Evolutionary conservation across 1,140 invertebrate genomes (phyloP).

Genomic region (Gryon sp.): DNA sequence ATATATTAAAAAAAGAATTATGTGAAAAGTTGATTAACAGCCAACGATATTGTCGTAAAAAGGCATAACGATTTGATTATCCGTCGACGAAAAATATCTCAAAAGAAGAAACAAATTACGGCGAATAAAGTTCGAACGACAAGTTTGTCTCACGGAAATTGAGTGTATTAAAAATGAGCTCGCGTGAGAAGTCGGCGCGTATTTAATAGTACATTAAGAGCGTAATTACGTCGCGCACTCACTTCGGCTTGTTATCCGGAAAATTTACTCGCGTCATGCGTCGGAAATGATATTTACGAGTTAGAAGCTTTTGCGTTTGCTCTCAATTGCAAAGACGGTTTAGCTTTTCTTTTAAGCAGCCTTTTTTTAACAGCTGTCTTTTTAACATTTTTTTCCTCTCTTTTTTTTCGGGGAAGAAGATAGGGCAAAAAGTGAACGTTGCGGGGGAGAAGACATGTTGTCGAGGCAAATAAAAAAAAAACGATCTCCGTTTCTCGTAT

Average conservation of each 20-base stretch:
- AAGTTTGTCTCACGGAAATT: constrained; percentile 59
- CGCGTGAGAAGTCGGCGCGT: constrained; percentile 37
- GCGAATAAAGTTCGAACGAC: constrained; percentile 29
- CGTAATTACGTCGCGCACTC: constrained; percentile 35
- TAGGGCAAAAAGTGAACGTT: constrained; percentile 20
- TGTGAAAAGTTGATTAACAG: too few relatives aligned
- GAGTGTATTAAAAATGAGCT: constrained; percentile 46
- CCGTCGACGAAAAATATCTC: constrained; percentile 8
- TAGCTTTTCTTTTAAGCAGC: constrained; percentile 3
- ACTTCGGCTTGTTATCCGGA: constrained; percentile 41
- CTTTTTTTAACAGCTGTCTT: too few relatives aligned
- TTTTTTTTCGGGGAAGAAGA: constrained; percentile 1
- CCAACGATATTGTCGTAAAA: background rate
- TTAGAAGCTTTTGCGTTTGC: background rate
- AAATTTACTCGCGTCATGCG: constrained; percentile 42
- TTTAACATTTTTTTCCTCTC: constrained; percentile 9
- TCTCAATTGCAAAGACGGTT: background rate
- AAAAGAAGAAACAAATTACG: constrained; percentile 30
- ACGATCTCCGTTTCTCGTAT: constrained; percentile 11
- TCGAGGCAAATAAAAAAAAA: constrained; percentile 36
- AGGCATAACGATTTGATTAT: background rate
- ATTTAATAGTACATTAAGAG: constrained; percentile 43
- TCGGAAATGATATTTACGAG: constrained; percentile 41
- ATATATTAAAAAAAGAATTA: too few relatives aligned
- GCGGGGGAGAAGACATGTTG: constrained; percentile 45